These are phyloP conservation scores for Xiphias gladius DNA, from an alignment of 2,113 vertebrate genomes.

Conservation along the genomic window DNA sequence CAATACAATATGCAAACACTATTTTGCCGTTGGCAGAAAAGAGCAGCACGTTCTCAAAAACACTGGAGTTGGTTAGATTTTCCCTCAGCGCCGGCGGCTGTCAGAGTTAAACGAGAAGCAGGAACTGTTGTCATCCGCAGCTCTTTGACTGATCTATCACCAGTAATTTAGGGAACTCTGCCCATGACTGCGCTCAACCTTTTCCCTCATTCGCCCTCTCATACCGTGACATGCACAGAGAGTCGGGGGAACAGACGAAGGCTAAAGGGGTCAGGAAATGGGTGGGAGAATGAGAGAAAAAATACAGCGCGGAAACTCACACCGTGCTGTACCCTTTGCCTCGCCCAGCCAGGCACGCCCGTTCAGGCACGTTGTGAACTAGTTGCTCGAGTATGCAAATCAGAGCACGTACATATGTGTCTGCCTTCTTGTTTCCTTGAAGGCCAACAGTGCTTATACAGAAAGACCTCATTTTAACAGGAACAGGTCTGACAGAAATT, in stretches of 20 bases:
- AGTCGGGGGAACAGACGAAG: background rate
- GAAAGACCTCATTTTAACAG: background rate
- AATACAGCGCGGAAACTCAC: constrained; percentile 6
- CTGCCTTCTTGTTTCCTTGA: background rate
- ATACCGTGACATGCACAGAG: background rate
- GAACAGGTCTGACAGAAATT: constrained; percentile 63
- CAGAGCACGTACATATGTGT: constrained; percentile 25
- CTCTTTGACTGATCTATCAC: background rate
- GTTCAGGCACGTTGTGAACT: constrained; percentile 42
- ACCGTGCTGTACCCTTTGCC: background rate
- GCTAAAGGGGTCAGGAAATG: background rate
- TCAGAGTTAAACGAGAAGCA: background rate
- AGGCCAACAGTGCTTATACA: background rate
- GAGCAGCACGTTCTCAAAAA: background rate
- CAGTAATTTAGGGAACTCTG: background rate
- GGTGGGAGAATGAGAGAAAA: background rate
- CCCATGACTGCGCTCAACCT: background rate
- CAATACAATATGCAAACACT: background rate
- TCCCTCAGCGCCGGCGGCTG: background rate
- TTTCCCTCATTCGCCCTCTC: background rate
- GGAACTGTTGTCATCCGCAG: background rate
- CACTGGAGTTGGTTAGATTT: background rate
- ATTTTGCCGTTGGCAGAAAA: background rate
- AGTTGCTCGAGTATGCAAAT: constrained; percentile 79
- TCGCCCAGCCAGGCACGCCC: constrained; percentile 21